phyloP scores from a whole-genome alignment of 1,140 invertebrate genomes.

The Drosophila neocordata region DNA sequence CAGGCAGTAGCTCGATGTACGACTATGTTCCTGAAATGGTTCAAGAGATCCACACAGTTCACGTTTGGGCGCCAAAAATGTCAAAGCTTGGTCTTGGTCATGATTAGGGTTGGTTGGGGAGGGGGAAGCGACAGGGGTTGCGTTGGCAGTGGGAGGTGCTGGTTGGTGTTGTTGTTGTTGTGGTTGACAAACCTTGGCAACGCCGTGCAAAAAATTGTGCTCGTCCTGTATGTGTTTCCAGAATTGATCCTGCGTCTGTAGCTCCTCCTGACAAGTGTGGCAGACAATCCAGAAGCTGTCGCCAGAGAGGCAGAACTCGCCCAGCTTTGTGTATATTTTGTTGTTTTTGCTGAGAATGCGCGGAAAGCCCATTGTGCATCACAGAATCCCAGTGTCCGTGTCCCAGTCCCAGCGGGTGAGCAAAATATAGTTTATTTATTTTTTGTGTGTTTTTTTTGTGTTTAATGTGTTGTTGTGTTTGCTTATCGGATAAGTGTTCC shows the following conservation, averaged over 20 bases:
- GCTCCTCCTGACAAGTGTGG: conserved; percentile 77
- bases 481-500: neutral
- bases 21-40: conserved; percentile 58
- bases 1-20: conserved; percentile 67
- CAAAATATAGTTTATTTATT: conserved; percentile 16
- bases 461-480: conserved; percentile 12
- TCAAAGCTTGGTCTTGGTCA: neutral
- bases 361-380: conserved; percentile 79
- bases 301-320: conserved; percentile 75
- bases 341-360: conserved; percentile 81
- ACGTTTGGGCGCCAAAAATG: conserved; percentile 51
- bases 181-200: conserved; percentile 52
- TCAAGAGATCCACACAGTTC: neutral
- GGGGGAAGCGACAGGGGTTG: conserved; percentile 6
- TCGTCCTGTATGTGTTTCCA: conserved; percentile 82
- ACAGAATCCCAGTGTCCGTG: conserved; percentile 14
- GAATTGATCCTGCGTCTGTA: conserved; percentile 79
- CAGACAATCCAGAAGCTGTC: conserved; percentile 80
- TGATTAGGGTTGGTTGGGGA: neutral
- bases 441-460: conserved; percentile 43
- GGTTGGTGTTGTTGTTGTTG: conserved; percentile 3
- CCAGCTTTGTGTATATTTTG: conserved; percentile 79
- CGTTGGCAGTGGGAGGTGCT: conserved; percentile 5
- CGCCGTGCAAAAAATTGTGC: conserved; percentile 77
- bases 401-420: conserved; percentile 5